Base-by-base conservation (phyloP, 1,140 invertebrate species). In the Anagrus nilaparvatae region DNA sequence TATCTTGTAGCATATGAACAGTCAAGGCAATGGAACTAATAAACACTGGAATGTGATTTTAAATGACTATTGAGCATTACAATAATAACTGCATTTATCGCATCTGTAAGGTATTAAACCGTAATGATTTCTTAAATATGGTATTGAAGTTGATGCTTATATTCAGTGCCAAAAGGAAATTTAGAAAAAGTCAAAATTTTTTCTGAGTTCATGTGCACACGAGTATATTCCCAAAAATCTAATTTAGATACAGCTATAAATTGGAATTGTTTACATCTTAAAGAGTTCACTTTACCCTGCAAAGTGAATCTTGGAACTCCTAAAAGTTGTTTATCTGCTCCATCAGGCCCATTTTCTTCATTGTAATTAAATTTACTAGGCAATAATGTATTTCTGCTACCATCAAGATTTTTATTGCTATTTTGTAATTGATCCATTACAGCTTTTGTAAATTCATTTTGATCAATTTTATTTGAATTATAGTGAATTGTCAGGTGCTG, bases 11-110 rank as follows among this genome's bases (percentile, higher is more conserved):
- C n/a, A 59, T 98, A 99, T n/a, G 78, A 81, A 60, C 97, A 99
- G 56, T 96, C 84, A 0, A 79, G 71, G 60, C 97, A 99, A 18
- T 88, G 76, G 61, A 96, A 99, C 55, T 96, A 94, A 56, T 98
- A 98, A 0, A 97, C 70, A 46, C 89, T 93, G 0, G 92, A 97
- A 62, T 99, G 97, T 0, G 90, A 96, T 60, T 99, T 99, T 53
- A 97, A 77, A 56, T 99, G 97, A 0, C 91, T 96, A 59, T 97
- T 98, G 9, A 99, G 71, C 97, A 99, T 99, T 94, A 58, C 96
- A 99, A 0, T 80, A 78, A 56, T 97, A 97, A 10, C 76, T 74
- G 64, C 92, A 97, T 52, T 94, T 84, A 35, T 76, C 71, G 63
- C 97, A 99, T 58, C 94, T 91, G 71, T 92, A 99, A 0, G 96